These are phyloP conservation scores for Linyphia triangularis DNA, from an alignment of 2,888 invertebrate genomes.

Conservation along the genomic window DNA sequence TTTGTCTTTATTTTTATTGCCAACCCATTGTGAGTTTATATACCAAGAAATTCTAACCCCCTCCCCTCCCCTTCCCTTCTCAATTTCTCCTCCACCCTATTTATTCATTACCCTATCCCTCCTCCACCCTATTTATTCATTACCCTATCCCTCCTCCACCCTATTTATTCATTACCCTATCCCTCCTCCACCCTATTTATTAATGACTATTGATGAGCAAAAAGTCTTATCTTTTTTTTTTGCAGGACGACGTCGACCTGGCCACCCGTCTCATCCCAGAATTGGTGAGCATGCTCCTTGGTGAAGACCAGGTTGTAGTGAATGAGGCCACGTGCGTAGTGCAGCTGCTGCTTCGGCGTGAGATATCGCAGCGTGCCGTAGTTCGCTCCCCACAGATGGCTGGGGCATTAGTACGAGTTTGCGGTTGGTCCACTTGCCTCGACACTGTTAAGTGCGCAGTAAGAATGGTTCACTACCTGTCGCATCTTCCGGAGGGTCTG, in stretches of 20 bases:
- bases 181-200: too few species aligned
- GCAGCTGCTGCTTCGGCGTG: constrained; percentile 98
- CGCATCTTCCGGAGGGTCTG: constrained; percentile 97
- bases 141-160: too few species aligned
- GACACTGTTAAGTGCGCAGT: constrained; percentile 98
- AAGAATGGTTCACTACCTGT: constrained; percentile 97
- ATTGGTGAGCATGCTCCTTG: constrained; percentile 95
- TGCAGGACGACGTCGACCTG: constrained; percentile 76
- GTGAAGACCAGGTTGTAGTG: constrained; percentile 97
- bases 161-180: too few species aligned
- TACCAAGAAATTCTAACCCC: too few species aligned
- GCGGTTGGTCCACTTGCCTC: constrained; percentile 95
- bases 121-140: too few species aligned
- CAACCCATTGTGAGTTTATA: too few species aligned
- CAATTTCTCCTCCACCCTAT: too few species aligned
- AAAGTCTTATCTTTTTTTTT: background rate
- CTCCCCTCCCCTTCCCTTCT: too few species aligned
- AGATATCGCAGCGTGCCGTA: constrained; percentile 93
- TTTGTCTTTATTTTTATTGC: too few species aligned
- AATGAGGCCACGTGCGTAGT: constrained; percentile 99
- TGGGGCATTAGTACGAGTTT: constrained; percentile 95
- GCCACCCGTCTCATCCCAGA: constrained; percentile 86
- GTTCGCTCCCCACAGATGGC: constrained; percentile 95
- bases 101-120: too few species aligned
- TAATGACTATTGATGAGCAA: too few species aligned